Base-by-base conservation (phyloP, 2,888 invertebrate species). In the Acleris laterana region DNA sequence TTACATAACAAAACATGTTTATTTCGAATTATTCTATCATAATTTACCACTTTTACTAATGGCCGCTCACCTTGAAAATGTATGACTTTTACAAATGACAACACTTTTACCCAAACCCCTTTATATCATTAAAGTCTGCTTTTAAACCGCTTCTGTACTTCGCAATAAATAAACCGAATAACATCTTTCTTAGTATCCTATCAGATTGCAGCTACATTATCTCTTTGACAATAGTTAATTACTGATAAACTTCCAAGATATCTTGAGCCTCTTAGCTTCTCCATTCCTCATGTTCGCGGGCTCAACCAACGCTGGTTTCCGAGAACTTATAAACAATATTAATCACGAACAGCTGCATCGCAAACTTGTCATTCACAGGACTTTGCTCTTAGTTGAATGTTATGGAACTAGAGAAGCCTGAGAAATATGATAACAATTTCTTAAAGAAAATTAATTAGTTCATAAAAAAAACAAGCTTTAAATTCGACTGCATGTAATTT, bases 251-350 rank as follows among this genome's bases (percentile, higher is more conserved):
- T 9, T 1, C 57, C 57, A 57, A 57, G 11, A 20, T 13, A 25
- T 17, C 6, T n/a, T 11, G 46, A 46, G 25, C 57, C 2, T 25
- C 16, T 2, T 4, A 11, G 44, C 16, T 51, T 4, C 22, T 5
- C 4, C 6, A 22, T 0, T 25, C 6, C 17, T 3, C 19, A 0
- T 1, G 16, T n/a, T 3, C 17, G 25, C 46, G 46, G 17, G 22
- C 22, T 57, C 57, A 17, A 17, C 1, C 17, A 9, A 16, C 22
- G 25, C 3, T 46, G 25, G 57, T 44, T 49, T 57, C 22, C n/a
- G 22, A 20, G 57, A 57, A 57, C 46, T 57, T 46, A 57, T 46
- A 17, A 57, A 57, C 57, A 57, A 57, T 57, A 57, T 57, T 57
- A 57, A 57, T 57, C 57, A 57, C 17, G 9, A 25, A 11, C 57